Evolutionary conservation across 1,140 invertebrate genomes (phyloP).

Genomic region (Drosophila chauvacae): DNA sequence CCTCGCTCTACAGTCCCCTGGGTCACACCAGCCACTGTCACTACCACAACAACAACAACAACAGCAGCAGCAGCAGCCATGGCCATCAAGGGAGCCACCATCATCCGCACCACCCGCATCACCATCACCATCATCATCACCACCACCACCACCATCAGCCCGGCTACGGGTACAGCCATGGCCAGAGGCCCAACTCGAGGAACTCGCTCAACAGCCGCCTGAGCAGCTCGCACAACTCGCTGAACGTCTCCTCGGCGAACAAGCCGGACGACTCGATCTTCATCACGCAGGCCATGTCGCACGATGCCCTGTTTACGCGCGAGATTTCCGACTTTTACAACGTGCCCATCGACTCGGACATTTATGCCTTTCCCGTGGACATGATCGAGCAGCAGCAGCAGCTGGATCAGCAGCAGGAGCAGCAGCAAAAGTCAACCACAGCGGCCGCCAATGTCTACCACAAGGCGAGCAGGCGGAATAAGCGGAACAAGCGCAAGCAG

Average conservation of each 20-base stretch:
- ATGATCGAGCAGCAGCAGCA: conserved; percentile 87
- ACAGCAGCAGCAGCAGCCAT: conserved; percentile 12
- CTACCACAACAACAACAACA: conserved; percentile 17
- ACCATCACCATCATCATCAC: conserved; percentile 19
- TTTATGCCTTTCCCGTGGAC: conserved; percentile 93
- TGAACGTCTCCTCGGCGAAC: conserved; percentile 88
- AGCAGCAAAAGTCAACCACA: conserved; percentile 22
- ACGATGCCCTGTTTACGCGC: conserved; percentile 88
- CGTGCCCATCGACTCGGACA: conserved; percentile 93
- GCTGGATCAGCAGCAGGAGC: conserved; percentile 14
- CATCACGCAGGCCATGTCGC: conserved; percentile 93
- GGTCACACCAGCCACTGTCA: conserved; percentile 49
- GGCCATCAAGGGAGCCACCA: conserved; percentile 52
- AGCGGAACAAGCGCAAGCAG: conserved; percentile 79
- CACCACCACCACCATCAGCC: conserved; percentile 64
- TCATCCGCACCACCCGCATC: conserved; percentile 14
- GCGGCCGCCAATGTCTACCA: conserved; percentile 39
- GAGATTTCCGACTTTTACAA: conserved; percentile 93
- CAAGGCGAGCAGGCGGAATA: conserved; percentile 70
- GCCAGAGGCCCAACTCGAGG: conserved; percentile 88
- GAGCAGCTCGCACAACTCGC: conserved; percentile 92
- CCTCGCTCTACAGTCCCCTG: conserved; percentile 31
- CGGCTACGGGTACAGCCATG: conserved; percentile 56
- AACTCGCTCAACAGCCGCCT: conserved; percentile 90
- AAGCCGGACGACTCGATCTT: conserved; percentile 93